Base-by-base conservation (phyloP, 2,113 vertebrate genomes). In the Rhea pennata region DNA sequence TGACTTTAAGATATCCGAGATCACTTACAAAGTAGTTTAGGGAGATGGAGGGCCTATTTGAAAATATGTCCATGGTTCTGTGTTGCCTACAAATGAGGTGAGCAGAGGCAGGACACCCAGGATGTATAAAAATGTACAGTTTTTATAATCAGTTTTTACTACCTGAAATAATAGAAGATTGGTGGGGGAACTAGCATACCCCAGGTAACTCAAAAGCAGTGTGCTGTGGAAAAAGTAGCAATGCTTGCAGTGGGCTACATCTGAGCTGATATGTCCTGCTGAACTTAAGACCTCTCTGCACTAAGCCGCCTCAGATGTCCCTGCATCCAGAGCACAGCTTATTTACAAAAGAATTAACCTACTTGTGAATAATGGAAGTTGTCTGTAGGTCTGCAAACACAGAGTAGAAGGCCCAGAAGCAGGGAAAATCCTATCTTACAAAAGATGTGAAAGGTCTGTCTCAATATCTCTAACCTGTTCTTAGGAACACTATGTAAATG, bases 241-340 rank as follows among this genome's bases (percentile, higher is more conserved):
- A 72, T 83, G 56, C 61, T 84, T 6, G 0, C 15, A 4, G 6
- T 86, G 59, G 16, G 9, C 26, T 90, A 11, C 26, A 3, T 8
- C 33, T 15, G 27, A 31, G 58, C 70, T 67, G 27, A 1, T 62
- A 5, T 16, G 31, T 76, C 61, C 5, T 80, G 23, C 48, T 78
- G 84, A 23, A 31, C 21, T 67, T 48, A 71, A 54, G 84, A 15
- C 24, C 54, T 24, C 56, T 75, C 8, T 44, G n/a, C 46, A 31
- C 2, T 6, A 11, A n/a, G 7, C 5, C 13, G 3, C 22, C 17
- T 70, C 3, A 0, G 7, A 3, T 5, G 40, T 65, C 22, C 50
- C 26, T 8, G 26, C 10, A 46, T 11, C 12, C 40, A 42, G 53
- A 23, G 21, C 44, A 27, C 13, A 72, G 15, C 15, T 70, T 15